Evolutionary conservation across 2,888 invertebrate genomes (phyloP).

Genomic region (Chrysina gloriosa): DNA sequence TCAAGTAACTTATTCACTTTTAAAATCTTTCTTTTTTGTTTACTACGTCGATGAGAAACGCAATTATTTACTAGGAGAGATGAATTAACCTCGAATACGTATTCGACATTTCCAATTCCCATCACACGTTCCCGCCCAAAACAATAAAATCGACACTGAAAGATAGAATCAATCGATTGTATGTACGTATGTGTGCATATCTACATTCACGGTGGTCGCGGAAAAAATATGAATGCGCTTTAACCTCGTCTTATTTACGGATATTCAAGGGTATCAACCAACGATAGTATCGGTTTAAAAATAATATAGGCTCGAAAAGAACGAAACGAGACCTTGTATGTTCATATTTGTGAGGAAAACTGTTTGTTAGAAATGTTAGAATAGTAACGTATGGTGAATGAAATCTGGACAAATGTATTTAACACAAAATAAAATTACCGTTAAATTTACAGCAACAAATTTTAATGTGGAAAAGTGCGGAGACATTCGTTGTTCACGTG

Average conservation of each 20-base stretch:
- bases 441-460: no score
- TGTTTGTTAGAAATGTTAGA: no score
- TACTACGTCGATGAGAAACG: not conserved
- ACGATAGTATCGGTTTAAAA: not conserved
- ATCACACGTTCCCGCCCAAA: constrained; percentile 17
- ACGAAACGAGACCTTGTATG: constrained; percentile 8
- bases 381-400: no score
- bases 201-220: not conserved
- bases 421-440: no score
- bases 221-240: constrained; percentile 5
- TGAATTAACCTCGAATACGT: constrained; percentile 13
- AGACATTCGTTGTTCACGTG: no score
- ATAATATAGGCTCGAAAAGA: not conserved
- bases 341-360: no score
- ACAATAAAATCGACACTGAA: constrained; percentile 31
- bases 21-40: not conserved
- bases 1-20: no score
- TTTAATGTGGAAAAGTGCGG: no score
- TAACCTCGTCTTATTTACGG: constrained; percentile 25
- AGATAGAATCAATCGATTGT: constrained; percentile 25
- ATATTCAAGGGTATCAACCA: constrained; percentile 19
- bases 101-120: constrained; percentile 31
- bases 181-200: not conserved
- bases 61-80: not conserved
- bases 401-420: no score